Percentiles rank a stretch among this genome's conserved stretches.
phyloP scores from a whole-genome alignment of 1,140 invertebrate genomes.

The Calephelis nemesis region DNA sequence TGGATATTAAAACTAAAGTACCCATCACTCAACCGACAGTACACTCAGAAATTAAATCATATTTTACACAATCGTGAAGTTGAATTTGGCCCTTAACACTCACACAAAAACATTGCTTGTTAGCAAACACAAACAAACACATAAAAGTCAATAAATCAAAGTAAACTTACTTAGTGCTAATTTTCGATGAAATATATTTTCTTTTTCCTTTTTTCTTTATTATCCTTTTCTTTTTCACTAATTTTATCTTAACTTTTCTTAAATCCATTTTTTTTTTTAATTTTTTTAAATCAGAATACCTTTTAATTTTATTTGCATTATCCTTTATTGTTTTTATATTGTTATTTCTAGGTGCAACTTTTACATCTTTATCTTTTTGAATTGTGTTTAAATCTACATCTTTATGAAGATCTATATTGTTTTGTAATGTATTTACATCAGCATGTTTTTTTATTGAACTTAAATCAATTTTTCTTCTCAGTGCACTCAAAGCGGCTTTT shows the following conservation, averaged over 20 bases:
- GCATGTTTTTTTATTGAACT: neutral
- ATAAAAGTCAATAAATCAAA: too few species aligned
- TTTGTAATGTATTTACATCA: neutral
- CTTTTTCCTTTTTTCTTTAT: neutral
- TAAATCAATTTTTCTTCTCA: constrained; percentile 10
- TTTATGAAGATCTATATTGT: too few species aligned
- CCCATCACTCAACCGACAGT: too few species aligned
- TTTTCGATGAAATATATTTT: constrained; percentile 12
- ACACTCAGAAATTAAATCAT: too few species aligned
- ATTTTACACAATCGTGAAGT: too few species aligned
- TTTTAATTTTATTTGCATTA: neutral
- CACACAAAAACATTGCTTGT: too few species aligned
- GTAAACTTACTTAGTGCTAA: constrained; percentile 8
- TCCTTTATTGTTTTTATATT: neutral
- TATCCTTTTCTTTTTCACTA: constrained; percentile 1
- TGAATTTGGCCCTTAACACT: too few species aligned
- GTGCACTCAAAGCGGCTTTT: neutral
- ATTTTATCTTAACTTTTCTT: constrained; percentile 6
- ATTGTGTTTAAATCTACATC: too few species aligned
- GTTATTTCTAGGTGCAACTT: neutral
- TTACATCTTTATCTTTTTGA: too few species aligned
- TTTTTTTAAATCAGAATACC: neutral
- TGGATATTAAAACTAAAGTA: too few species aligned
- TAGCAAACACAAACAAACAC: too few species aligned
- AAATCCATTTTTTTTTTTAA: neutral